A percentile compares a stretch with the other conserved stretches of the same genome.
Evolutionary conservation across 2,113 vertebrate genomes (phyloP).

Genomic region (Ovis aries): ARS-UI_Ramb_v3.0 NC_056071.1:7946501-7947000

Average conservation of each 20-base stretch:
- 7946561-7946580: background rate
- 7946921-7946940: background rate
- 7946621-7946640: background rate
- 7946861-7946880: fast-evolving
- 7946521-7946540: background rate
- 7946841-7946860: background rate
- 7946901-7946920: background rate
- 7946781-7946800: background rate
- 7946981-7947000: background rate
- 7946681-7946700: background rate
- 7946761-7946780: background rate
- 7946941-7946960: background rate
- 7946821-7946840: background rate
- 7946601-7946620: background rate
- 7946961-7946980: background rate
- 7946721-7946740: background rate
- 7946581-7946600: background rate
- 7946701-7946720: background rate
- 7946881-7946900: background rate
- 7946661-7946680: background rate
- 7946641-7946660: background rate
- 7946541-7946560: background rate
- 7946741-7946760: background rate
- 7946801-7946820: background rate
- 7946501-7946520: background rate